Base-by-base conservation (phyloP, 2,888 invertebrate genomes). In the Tipula unca region DNA sequence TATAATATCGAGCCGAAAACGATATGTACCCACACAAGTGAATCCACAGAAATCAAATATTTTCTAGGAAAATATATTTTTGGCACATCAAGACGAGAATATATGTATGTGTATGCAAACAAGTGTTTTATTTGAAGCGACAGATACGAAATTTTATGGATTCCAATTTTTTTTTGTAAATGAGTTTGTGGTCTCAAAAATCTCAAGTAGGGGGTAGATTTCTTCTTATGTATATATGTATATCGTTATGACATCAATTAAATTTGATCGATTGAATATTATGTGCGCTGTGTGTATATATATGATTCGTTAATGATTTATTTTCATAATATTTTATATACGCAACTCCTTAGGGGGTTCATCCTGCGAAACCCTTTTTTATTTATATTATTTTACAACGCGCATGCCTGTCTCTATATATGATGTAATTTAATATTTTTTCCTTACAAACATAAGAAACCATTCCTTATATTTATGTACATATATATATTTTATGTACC, bases 271-370 rank as follows among this genome's bases (percentile, higher is more conserved):
- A 69, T 69, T 25, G 69, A 25, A 69, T 69, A n/a, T 48, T 6
- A 48, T 48, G 48, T 13, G 42, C 13, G 8, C 42, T 42, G 35
- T 35, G 3, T 35, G 35, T 35, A 8, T 39, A 39, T 13, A 6
- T 32, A 10, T 13, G n/a, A 54, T n/a, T 54, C 48, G 5, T 32
- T 32, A 32, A 32, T 1, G 4, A 5, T 48, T 17, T 48, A 17
- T 17, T 48, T 69, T 69, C 69, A 69, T 69, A 69, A 69, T 69
- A 69, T 69, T 69, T 69, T 25, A 69, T 69, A 25, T 69, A 69
- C 69, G 69, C 69, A 69, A 69, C 69, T 69, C 69, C 69, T 69
- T 69, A 69, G 69, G 69, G 69, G 69, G 69, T 69, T 69, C 69
- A 25, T 69, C 69, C 69, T 69, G 69, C 69, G 69, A 69, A 69